Evolutionary conservation across 1,140 invertebrate genomes (phyloP).

Genomic region (Tetramorium parvispinum): DNA sequence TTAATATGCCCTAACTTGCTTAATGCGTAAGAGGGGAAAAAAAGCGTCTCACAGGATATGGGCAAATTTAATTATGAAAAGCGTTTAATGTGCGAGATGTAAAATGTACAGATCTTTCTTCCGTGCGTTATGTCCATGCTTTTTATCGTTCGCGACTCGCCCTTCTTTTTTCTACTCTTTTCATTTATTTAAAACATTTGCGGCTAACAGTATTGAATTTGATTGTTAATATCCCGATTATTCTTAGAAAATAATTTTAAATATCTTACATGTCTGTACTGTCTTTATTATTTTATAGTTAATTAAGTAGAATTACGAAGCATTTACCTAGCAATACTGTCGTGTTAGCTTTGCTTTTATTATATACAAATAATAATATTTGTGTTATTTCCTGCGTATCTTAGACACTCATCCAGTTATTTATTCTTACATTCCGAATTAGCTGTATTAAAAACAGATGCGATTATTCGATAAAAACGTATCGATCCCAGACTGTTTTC

Average conservation of each 20-base stretch:
- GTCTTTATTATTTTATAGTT: not conserved
- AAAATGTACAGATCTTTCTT: not conserved
- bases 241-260: not conserved
- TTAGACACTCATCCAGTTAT: not conserved
- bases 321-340: too few species aligned
- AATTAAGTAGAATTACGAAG: not conserved
- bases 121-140: not conserved
- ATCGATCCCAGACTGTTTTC: constrained; percentile 2
- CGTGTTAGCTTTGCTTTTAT: not conserved
- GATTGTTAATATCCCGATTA: not conserved
- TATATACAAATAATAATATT: not conserved
- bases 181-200: not conserved
- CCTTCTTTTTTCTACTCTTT: not conserved
- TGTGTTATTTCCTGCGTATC: not conserved
- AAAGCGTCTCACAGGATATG: not conserved
- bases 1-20: not conserved
- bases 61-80: not conserved
- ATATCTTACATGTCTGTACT: not conserved
- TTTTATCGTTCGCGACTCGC: not conserved
- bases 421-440: not conserved
- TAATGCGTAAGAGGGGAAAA: not conserved
- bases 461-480: constrained; percentile 9
- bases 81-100: not conserved
- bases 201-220: not conserved
- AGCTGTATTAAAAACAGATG: constrained; percentile 13